Evolutionary conservation across 2,888 invertebrate species (phyloP), one percentile per base, ranked within the genome.

Genomic region (Rotaria macrura): DNA sequence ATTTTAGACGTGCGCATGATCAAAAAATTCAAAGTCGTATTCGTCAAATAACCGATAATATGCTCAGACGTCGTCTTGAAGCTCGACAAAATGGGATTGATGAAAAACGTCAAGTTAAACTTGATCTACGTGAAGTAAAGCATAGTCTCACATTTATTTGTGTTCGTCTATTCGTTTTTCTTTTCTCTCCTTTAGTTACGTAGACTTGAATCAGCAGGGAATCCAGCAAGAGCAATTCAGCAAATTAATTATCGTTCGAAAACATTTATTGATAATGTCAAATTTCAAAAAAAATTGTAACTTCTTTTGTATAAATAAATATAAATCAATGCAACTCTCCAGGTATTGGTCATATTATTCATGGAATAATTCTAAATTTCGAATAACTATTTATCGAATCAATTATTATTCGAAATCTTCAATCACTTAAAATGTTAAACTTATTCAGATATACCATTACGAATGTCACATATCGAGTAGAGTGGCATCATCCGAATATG

Each of bases 21-120:
- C 87, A 88, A 85, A 89, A 90, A 85, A 87, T 90, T 72, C 89
- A 90, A 87, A 88, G 87, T 38, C 87, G 88, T 83, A 89, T 90
- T 55, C 89, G 89, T 85, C 86, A 88, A 10, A 90, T 90, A 88
- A 89, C 89, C 49, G 86, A 88, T 85, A 87, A 87, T 49, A 90
- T 90, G 90, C 88, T 89, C 54, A 89, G 90, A 47, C 87, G 90
- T 83, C 87, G 90, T 38, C 88, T 88, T 85, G 87, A 88, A 84
- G 90, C 90, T 0, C 89, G 89, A 85, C 90, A 89, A 7, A 88
- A 88, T 9, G 89, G 90, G 0, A 89, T 90, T 86, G 89, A 89
- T 65, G 90, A 90, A 85, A 89, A 34, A 43, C 79, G 79, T 43
- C 79, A 79, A n/a, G 79, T 43, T 12, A 43, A 79, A 79, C 20